Evolutionary conservation across 1,140 invertebrate genomes (phyloP), one percentile per base, ranked within the genome.

Genomic region (Theocolax elegans): DNA sequence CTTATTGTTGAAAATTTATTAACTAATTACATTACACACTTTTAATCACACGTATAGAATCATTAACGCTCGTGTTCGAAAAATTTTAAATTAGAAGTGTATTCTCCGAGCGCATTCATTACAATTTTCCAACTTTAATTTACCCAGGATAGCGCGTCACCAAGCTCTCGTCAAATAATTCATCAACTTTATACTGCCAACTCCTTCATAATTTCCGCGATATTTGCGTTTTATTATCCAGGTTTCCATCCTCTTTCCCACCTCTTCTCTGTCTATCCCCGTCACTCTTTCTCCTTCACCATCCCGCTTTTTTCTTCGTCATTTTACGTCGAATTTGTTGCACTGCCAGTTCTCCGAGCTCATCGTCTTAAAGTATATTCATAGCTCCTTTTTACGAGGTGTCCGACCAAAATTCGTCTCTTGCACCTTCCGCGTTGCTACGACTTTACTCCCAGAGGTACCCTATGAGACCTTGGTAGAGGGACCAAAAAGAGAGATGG

Each of bases 371-470:
- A 60, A 53, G 35, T 31, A 23, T 49, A 79, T 75, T 76, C 72
- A 73, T 76, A 71, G 63, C 56, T 3, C 3, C 12, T 73, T 68
- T 74, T 79, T 77, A 76, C 74, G 75, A 74, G 71, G 49, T 72
- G 65, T 67, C 72, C 72, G 67, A 73, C 75, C 70, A 72, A 77
- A 77, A 77, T 77, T 78, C 76, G 63, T 71, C 73, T n/a, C n/a
- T n/a, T n/a, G n/a, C 53, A 19, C 53, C 29, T 56, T 56, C 72
- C 68, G 48, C 53, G 21, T 4, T n/a, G 15, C n/a, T n/a, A n/a
- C n/a, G n/a, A n/a, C n/a, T n/a, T 12, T 51, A 49, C 13, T 60
- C 29, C 54, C 66, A 1, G 9, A 60, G 56, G 54, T 60, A 27
- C 44, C 21, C 31, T 59, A 38, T 58, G 46, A 51, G 12, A 10